These are phyloP conservation scores for Heterodera carotae DNA, from an alignment of 1,140 invertebrate genomes.

Conservation along the genomic window DNA sequence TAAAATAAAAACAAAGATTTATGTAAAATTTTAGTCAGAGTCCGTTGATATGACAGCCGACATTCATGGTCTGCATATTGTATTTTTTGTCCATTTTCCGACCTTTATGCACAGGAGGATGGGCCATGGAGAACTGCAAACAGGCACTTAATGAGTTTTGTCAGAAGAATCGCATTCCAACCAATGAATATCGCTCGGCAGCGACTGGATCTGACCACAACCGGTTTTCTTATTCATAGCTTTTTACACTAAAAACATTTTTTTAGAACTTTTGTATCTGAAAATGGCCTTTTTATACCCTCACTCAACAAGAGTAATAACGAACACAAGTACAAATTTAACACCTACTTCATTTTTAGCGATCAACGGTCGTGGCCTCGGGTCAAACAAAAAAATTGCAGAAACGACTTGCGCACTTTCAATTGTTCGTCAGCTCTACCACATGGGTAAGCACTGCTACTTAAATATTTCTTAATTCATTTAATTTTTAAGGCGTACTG, in stretches of 20 bases:
- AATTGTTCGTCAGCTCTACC: slow-evolving; percentile 87
- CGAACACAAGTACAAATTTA: slow-evolving; percentile 16
- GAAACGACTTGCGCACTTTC: slow-evolving; percentile 94
- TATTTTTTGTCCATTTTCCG: not conserved
- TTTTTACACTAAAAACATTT: slow-evolving; percentile 18
- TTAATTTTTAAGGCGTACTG: not conserved
- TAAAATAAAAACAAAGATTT: not conserved
- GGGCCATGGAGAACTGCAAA: slow-evolving; percentile 49
- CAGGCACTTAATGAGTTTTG: slow-evolving; percentile 49
- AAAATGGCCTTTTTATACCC: slow-evolving; percentile 23
- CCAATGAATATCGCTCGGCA: slow-evolving; percentile 19
- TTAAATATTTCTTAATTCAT: not conserved
- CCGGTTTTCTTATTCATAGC: slow-evolving; percentile 1
- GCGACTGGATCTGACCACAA: slow-evolving; percentile 29
- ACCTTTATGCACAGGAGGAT: slow-evolving; percentile 28
- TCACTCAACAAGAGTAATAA: slow-evolving; percentile 22
- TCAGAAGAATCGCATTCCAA: slow-evolving; percentile 38
- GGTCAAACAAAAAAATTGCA: slow-evolving; percentile 91
- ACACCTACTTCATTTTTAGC: slow-evolving; percentile 55
- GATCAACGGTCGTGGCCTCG: slow-evolving; percentile 81
- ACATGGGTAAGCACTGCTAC: slow-evolving; percentile 72
- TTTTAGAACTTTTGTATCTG: slow-evolving; percentile 30
- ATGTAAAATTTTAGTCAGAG: slow-evolving; percentile 41
- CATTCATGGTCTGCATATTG: slow-evolving; percentile 32
- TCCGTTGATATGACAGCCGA: slow-evolving; percentile 49